Evolutionary conservation across 2,888 invertebrate species (phyloP).

Genomic region (Microctonus hyperodae): DNA sequence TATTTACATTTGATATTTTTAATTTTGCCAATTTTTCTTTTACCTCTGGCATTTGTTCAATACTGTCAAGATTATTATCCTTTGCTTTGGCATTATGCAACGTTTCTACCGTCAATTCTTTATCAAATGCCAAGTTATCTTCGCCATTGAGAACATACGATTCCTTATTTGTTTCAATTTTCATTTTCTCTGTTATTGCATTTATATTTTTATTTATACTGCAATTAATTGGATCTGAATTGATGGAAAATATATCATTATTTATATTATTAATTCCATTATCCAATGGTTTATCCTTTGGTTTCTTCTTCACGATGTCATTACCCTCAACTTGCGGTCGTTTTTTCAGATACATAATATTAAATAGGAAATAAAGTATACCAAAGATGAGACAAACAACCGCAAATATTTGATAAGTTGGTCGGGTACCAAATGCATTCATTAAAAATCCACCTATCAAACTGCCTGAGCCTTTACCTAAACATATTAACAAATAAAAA

Average conservation of each 20-base stretch:
- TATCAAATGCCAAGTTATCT: constrained; percentile 39
- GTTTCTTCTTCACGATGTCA: constrained; percentile 69
- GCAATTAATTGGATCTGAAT: constrained; percentile 35
- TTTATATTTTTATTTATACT: constrained; percentile 39
- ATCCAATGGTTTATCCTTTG: constrained; percentile 44
- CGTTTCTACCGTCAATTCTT: constrained; percentile 37
- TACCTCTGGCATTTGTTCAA: constrained; percentile 42
- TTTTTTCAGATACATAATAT: constrained; percentile 71
- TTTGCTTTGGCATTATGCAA: constrained; percentile 47
- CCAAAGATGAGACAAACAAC: constrained; percentile 71
- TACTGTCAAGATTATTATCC: constrained; percentile 46
- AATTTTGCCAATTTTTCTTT: constrained; percentile 10
- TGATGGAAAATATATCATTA: constrained; percentile 27
- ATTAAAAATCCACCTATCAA: constrained; percentile 79
- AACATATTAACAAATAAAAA: background rate
- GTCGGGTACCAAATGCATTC: constrained; percentile 75
- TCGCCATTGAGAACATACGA: constrained; percentile 27
- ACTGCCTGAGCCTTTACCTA: constrained; percentile 80
- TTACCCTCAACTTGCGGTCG: constrained; percentile 66
- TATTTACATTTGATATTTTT: constrained; percentile 19
- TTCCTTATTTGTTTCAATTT: constrained; percentile 13
- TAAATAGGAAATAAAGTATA: constrained; percentile 74
- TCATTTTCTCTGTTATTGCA: constrained; percentile 2
- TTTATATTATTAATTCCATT: constrained; percentile 36
- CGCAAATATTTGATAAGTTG: constrained; percentile 77